Evolutionary conservation across 2,888 invertebrate genomes (phyloP).

Genomic region (Thera britannica): DNA sequence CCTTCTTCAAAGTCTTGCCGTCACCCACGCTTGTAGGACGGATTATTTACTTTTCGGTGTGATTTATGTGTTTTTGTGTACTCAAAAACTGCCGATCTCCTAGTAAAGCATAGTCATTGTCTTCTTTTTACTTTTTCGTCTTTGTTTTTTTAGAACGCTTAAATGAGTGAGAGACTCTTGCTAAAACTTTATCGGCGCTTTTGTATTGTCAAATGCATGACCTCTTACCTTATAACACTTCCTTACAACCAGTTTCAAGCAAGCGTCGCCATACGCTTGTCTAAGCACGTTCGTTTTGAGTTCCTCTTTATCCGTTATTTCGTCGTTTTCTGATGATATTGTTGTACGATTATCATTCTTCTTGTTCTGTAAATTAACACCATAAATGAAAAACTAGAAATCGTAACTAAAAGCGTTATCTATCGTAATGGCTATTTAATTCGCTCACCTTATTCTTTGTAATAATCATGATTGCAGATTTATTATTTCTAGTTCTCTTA

Average conservation of each 20-base stretch:
- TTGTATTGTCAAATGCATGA: too few relatives aligned
- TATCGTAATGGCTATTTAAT: neutral
- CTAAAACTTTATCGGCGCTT: too few relatives aligned
- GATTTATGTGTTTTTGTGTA: too few relatives aligned
- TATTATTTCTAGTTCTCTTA: slow-evolving; percentile 21
- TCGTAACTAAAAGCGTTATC: too few relatives aligned
- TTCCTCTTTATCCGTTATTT: slow-evolving; percentile 42
- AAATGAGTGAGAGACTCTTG: too few relatives aligned
- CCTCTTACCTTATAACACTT: slow-evolving; percentile 60
- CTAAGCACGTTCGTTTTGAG: slow-evolving; percentile 52
- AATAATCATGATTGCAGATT: slow-evolving; percentile 34
- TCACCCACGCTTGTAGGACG: too few relatives aligned
- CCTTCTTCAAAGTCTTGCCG: too few relatives aligned
- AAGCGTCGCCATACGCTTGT: slow-evolving; percentile 63
- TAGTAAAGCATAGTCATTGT: too few relatives aligned
- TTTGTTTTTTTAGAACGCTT: too few relatives aligned
- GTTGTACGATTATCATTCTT: neutral
- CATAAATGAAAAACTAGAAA: neutral
- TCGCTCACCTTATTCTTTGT: slow-evolving; percentile 35
- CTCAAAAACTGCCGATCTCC: too few relatives aligned
- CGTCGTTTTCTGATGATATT: slow-evolving; percentile 20
- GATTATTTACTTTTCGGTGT: too few relatives aligned
- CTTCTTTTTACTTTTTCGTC: too few relatives aligned
- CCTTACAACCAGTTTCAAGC: slow-evolving; percentile 59
- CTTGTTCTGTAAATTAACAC: slow-evolving; percentile 21